phyloP scores from a whole-genome alignment of 35 echinoderm and acorn worm genomes.

The Lytechinus variegatus region DNA sequence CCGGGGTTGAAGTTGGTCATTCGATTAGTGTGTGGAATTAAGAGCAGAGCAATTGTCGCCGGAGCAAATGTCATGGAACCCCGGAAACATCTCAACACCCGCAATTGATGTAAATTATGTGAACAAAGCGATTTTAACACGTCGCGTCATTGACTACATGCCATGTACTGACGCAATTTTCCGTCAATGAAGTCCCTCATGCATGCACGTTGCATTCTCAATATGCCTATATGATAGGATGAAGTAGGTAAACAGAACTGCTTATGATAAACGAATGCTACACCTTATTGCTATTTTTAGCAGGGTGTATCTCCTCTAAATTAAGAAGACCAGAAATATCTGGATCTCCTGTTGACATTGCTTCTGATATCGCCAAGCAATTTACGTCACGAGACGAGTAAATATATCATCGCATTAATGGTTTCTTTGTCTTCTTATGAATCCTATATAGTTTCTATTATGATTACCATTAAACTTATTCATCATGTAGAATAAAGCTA shows the following conservation, averaged over 20 bases:
- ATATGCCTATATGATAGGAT: neutral
- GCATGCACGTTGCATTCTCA: neutral
- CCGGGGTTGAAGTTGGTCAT: too few relatives aligned
- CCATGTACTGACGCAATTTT: neutral
- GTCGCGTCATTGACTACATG: neutral
- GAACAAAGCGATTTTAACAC: neutral
- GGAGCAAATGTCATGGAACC: too few relatives aligned
- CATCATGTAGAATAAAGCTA: neutral
- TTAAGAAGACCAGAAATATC: neutral
- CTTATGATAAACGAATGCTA: neutral
- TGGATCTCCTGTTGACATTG: neutral
- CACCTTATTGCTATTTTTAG: neutral
- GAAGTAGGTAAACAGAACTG: neutral
- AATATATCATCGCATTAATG: neutral
- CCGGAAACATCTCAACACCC: too few relatives aligned
- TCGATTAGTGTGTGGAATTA: too few relatives aligned
- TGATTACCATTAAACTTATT: neutral
- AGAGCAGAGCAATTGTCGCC: too few relatives aligned
- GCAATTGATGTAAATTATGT: neutral
- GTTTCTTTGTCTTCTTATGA: neutral
- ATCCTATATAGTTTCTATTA: neutral
- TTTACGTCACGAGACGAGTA: neutral
- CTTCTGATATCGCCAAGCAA: neutral
- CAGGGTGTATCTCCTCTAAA: neutral
- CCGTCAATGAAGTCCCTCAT: neutral